A percentile compares a stretch with the other conserved stretches of the same genome.
These are phyloP conservation scores for Tragelaphus oryx DNA, from an alignment of 2,797 vertebrate genomes.

Conservation along the genomic window DNA sequence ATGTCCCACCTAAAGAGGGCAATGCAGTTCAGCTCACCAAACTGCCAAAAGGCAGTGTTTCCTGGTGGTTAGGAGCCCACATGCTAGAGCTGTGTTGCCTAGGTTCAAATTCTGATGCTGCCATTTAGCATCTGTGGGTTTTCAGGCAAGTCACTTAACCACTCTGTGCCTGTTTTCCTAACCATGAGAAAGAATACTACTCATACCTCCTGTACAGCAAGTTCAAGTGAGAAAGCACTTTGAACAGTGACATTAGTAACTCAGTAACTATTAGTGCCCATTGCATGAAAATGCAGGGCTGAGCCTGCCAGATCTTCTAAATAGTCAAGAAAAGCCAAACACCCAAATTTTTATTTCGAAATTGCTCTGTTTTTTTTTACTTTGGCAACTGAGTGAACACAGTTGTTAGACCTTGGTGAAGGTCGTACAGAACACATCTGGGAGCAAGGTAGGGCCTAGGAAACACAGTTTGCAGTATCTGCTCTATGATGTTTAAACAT, in stretches of 20 bases:
- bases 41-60: not conserved
- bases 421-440: not conserved
- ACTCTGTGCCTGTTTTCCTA: not conserved
- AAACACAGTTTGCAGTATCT: not conserved
- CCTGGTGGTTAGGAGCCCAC: not conserved
- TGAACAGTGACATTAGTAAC: not conserved
- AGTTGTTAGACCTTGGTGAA: not conserved
- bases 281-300: not conserved
- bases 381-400: not conserved
- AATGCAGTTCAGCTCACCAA: not conserved
- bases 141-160: not conserved
- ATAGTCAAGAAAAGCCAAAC: not conserved
- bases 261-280: not conserved
- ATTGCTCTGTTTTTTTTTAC: not conserved
- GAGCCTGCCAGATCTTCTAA: not conserved
- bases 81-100: not conserved
- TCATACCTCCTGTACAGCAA: rapidly evolving
- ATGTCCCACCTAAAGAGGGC: not conserved
- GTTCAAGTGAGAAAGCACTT: not conserved
- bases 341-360: not conserved
- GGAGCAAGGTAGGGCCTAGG: not conserved
- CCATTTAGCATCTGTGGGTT: not conserved
- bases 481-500: not conserved
- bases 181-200: not conserved
- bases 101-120: not conserved